Percentiles rank a stretch among this genome's conserved stretches.
Conservation (phyloP, 2,888 invertebrate genomes). For the Eupithecia exiguata region DNA sequence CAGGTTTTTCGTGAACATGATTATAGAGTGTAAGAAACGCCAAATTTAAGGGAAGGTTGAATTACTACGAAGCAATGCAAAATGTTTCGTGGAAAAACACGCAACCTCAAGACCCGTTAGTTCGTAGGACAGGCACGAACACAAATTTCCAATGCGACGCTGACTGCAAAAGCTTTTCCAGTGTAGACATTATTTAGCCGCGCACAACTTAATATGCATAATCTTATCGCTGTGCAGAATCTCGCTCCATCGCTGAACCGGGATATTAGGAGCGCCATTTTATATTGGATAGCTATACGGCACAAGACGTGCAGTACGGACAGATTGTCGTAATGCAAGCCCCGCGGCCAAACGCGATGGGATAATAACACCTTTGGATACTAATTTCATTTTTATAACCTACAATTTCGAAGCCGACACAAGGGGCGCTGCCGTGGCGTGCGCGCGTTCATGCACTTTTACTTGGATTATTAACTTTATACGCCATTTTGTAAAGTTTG, state of each 20-base stretch:
- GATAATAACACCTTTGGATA: constrained; percentile 84
- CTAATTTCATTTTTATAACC: constrained; percentile 85
- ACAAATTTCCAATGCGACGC: constrained; percentile 70
- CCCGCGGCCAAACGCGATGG: constrained; percentile 83
- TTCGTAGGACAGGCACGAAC: constrained; percentile 66
- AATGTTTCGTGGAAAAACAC: constrained; percentile 62
- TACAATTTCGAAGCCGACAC: constrained; percentile 84
- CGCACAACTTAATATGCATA: constrained; percentile 84
- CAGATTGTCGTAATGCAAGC: constrained; percentile 84
- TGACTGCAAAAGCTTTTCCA: constrained; percentile 73
- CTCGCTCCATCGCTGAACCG: constrained; percentile 80
- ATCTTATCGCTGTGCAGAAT: constrained; percentile 82
- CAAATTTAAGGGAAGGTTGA: constrained; percentile 28
- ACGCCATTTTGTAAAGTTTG: constrained; percentile 82
- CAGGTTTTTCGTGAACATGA: constrained; percentile 24
- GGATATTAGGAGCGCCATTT: constrained; percentile 84
- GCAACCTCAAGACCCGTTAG: constrained; percentile 52
- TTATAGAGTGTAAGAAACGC: constrained; percentile 22
- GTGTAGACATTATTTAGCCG: constrained; percentile 81
- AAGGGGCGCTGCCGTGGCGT: constrained; percentile 83
- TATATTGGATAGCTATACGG: constrained; percentile 84
- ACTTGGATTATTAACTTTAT: constrained; percentile 83
- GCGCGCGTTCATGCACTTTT: constrained; percentile 78
- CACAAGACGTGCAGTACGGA: constrained; percentile 84
- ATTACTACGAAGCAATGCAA: constrained; percentile 50